phyloP scores from a whole-genome alignment of 2,888 invertebrate genomes.

The Pilophorus perplexus region DNA sequence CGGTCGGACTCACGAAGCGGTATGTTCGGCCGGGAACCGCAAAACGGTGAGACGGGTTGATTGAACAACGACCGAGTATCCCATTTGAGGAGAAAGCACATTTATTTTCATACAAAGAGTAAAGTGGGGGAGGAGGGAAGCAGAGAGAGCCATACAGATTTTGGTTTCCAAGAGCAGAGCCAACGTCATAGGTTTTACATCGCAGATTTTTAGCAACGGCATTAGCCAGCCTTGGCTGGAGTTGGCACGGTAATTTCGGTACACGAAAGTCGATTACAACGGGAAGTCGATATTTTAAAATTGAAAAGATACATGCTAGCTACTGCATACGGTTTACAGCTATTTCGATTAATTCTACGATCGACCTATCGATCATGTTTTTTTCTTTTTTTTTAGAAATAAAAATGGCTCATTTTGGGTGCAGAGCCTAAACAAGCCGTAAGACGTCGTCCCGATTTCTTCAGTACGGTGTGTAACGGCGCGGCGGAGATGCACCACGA shows the following conservation, averaged over 20 bases:
- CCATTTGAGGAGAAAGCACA: slow-evolving; percentile 13
- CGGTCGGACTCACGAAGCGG: too few species aligned
- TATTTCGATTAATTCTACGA: neutral
- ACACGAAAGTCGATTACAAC: neutral
- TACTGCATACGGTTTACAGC: too few species aligned
- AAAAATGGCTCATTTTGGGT: neutral
- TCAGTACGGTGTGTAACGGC: slow-evolving; percentile 83
- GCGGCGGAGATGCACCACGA: slow-evolving; percentile 78
- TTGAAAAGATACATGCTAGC: too few species aligned
- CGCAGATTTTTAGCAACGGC: slow-evolving; percentile 7
- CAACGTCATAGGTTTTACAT: neutral
- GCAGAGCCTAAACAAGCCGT: slow-evolving; percentile 28
- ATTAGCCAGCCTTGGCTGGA: neutral
- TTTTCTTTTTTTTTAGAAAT: neutral
- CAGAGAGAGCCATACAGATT: too few species aligned
- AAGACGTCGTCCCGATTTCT: slow-evolving; percentile 38
- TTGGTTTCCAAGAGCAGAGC: too few species aligned
- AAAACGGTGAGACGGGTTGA: neutral
- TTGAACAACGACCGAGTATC: slow-evolving; percentile 6
- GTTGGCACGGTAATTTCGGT: neutral
- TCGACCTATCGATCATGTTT: slow-evolving; percentile 2
- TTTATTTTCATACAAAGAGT: slow-evolving; percentile 18
- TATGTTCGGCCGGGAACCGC: too few species aligned
- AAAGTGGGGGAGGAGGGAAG: neutral
- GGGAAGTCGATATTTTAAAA: slow-evolving; percentile 1